These are phyloP conservation scores for Holothuria scabra DNA, from an alignment of 53 echinoderm and acorn worm genomes.

Conservation along the genomic window DNA sequence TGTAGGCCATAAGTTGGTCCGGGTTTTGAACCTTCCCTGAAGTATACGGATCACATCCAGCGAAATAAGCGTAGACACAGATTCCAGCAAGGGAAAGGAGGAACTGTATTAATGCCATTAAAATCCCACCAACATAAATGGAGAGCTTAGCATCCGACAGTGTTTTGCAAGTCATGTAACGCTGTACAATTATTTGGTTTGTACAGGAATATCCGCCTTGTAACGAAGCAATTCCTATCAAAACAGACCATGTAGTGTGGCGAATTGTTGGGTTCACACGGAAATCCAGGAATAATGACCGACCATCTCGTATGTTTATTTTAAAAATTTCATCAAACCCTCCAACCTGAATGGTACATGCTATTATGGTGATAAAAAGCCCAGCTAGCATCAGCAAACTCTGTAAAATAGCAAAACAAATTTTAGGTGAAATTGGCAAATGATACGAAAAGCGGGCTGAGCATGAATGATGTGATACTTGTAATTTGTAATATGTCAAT, in stretches of 20 bases:
- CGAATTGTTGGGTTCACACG: not conserved
- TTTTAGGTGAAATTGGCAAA: too few relatives aligned
- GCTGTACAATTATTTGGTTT: not conserved
- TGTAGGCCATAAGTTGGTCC: conserved; percentile 5
- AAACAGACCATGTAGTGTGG: not conserved
- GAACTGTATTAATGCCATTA: not conserved
- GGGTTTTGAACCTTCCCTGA: not conserved
- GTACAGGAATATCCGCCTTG: not conserved
- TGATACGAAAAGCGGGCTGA: too few relatives aligned
- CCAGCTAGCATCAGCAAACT: too few relatives aligned
- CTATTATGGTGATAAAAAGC: not conserved
- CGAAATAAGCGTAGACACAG: not conserved
- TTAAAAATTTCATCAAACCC: not conserved
- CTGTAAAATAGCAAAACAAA: too few relatives aligned
- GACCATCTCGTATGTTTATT: not conserved
- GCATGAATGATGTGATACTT: too few relatives aligned
- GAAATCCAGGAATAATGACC: not conserved
- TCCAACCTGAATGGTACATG: not conserved
- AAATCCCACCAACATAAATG: not conserved
- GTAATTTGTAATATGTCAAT: too few relatives aligned
- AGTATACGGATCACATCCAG: conserved; percentile 1
- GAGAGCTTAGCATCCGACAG: not conserved
- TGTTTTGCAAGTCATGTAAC: not conserved
- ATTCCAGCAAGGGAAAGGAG: not conserved
- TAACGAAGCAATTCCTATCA: not conserved